Evolutionary conservation across 2,888 invertebrate genomes (phyloP), one percentile per base, ranked within the genome.

Genomic region (Yponomeuta sedellus): DNA sequence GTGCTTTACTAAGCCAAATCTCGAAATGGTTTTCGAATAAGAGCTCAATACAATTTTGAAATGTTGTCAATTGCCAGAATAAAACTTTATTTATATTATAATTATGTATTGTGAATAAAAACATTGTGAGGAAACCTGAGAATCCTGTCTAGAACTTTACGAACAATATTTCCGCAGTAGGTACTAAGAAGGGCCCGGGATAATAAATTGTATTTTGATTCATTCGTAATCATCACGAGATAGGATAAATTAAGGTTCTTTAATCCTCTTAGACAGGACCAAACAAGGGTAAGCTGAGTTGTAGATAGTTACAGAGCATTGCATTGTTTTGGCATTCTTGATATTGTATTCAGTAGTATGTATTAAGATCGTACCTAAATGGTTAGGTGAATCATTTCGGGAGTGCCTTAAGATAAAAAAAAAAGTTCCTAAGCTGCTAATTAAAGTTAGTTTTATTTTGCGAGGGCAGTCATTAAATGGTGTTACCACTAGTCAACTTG

Each of bases 181-280:
- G 44, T 66, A 66, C 68, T 67, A 66, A 39, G 66, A 68, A 67
- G 64, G 66, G 61, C 68, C 2, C 72, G 67, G 74, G 76, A 78
- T 82, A 82, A 81, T 80, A 75, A 79, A 79, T 82, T 81, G 82
- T 77, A 82, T 8, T 34, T 2, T 34, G 81, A 83, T 82, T 81
- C 82, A 84, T 81, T 82, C 80, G 77, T 80, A 80, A 79, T 80
- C 78, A 77, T 16, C 79, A 77, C 16, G 74, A 77, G 80, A 80
- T 77, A 70, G 71, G 79, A 76, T 79, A 58, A 19, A 58, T 58
- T 56, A 75, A 74, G 75, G 73, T 76, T 75, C 40, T 56, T 19
- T 80, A 82, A 82, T 78, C 79, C 78, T 76, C 78, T 78, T 76
- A 76, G 70, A 68, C 71, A 70, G 75, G 25, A 25, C 25, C 25